Percentiles rank a stretch among this genome's conserved stretches.
Conservation (phyloP, 2,797 vertebrate genomes). For the Poecilia picta region DNA sequence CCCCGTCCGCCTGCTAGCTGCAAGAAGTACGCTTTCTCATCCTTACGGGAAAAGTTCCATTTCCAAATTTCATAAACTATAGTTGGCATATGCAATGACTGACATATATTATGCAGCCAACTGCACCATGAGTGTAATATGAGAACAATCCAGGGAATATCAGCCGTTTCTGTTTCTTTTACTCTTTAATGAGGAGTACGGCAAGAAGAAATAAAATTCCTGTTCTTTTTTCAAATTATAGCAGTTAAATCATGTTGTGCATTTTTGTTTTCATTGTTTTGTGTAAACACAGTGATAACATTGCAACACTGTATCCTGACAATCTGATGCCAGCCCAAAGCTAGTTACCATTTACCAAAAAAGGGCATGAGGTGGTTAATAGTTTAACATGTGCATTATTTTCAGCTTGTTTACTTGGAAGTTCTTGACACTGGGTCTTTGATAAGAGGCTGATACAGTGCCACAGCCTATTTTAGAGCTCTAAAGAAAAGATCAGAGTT, state of each 20-base stretch:
- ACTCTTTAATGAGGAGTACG: neutral
- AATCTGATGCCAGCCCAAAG: neutral
- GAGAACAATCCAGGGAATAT: neutral
- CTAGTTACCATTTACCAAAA: neutral
- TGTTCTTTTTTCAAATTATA: neutral
- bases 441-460: conserved; percentile 50
- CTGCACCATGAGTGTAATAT: neutral
- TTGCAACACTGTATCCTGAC: neutral
- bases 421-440: conserved; percentile 19
- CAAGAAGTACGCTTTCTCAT: neutral
- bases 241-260: neutral
- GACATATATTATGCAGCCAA: neutral
- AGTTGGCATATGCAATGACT: neutral
- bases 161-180: neutral
- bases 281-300: neutral
- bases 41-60: neutral
- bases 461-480: conserved; percentile 41
- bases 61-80: neutral
- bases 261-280: neutral
- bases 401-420: conserved; percentile 13
- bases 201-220: neutral
- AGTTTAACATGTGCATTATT: conserved; percentile 1
- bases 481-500: conserved; percentile 50
- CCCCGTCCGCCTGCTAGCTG: neutral
- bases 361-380: neutral